phyloP scores from a whole-genome alignment of 2,113 vertebrate genomes.

The Chiloscyllium plagiosum region DNA sequence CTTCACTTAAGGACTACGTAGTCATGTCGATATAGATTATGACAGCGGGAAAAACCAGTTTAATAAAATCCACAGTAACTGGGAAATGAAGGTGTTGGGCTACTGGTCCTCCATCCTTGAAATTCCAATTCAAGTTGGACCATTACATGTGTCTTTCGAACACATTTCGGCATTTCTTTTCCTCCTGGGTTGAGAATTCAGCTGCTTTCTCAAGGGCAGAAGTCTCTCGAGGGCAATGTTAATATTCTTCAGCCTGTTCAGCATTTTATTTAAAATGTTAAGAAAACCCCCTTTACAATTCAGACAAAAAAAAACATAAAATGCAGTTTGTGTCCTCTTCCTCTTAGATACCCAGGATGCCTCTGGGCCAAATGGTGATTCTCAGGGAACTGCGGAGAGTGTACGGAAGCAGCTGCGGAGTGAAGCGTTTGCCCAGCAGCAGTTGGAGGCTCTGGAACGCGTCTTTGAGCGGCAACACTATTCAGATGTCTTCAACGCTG shows the following conservation, averaged over 20 bases:
- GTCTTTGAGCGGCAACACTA: slow-evolving; percentile 97
- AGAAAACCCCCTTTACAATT: background rate
- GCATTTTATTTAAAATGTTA: background rate
- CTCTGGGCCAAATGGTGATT: slow-evolving; percentile 94
- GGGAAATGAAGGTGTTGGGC: no score
- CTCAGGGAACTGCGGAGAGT: slow-evolving; percentile 98
- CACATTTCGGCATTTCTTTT: no score
- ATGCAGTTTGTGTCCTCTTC: slow-evolving; percentile 45
- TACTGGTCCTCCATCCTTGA: no score
- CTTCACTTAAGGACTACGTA: background rate
- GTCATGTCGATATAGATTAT: no score
- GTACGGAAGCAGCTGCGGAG: slow-evolving; percentile 98
- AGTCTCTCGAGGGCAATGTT: background rate
- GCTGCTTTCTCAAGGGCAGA: background rate
- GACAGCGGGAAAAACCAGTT: no score
- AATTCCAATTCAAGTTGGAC: no score
- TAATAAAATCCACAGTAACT: no score
- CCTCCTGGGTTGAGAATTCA: background rate
- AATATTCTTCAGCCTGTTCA: background rate
- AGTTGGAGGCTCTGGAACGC: slow-evolving; percentile 97
- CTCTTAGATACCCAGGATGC: slow-evolving; percentile 94
- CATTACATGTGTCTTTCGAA: no score
- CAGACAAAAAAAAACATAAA: slow-evolving; percentile 36
- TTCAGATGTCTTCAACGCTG: slow-evolving; percentile 89
- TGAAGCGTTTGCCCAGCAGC: slow-evolving; percentile 98